Conservation (phyloP, 2,888 invertebrate species). For the Suillia variegata region DNA sequence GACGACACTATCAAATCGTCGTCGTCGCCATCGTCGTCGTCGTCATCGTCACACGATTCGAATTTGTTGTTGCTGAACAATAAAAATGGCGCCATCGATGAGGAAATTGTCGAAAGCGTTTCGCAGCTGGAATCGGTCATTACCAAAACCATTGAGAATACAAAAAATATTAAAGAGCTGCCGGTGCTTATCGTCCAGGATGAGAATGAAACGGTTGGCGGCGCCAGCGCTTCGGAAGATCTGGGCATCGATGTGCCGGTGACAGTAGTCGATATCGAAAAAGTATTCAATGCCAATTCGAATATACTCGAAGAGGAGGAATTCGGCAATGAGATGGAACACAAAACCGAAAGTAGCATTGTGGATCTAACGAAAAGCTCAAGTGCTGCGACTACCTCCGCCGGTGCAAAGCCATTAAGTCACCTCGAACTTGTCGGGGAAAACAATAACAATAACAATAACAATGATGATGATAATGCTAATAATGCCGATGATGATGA, state of each 20-base stretch:
- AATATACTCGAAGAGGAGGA: constrained; percentile 11
- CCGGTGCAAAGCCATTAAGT: constrained; percentile 10
- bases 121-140: constrained; percentile 60
- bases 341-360: constrained; percentile 12
- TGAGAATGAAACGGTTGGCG: constrained; percentile 37
- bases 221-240: constrained; percentile 31
- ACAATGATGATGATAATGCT: too few relatives aligned
- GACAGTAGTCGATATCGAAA: constrained; percentile 33
- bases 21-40: constrained; percentile 3
- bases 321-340: constrained; percentile 31
- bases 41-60: constrained; percentile 11
- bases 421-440: neutral
- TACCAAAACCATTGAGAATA: constrained; percentile 61
- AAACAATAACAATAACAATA: neutral
- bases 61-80: constrained; percentile 29
- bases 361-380: constrained; percentile 23
- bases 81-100: constrained; percentile 44
- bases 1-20: constrained; percentile 9
- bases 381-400: neutral
- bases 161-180: constrained; percentile 58
- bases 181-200: constrained; percentile 41
- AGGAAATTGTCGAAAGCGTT: constrained; percentile 58
- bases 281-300: constrained; percentile 9
- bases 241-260: constrained; percentile 25
- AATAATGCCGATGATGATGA: too few relatives aligned